These are phyloP conservation scores for Whitmania pigra DNA, from an alignment of 1,140 invertebrate genomes.

Conservation along the genomic window DNA sequence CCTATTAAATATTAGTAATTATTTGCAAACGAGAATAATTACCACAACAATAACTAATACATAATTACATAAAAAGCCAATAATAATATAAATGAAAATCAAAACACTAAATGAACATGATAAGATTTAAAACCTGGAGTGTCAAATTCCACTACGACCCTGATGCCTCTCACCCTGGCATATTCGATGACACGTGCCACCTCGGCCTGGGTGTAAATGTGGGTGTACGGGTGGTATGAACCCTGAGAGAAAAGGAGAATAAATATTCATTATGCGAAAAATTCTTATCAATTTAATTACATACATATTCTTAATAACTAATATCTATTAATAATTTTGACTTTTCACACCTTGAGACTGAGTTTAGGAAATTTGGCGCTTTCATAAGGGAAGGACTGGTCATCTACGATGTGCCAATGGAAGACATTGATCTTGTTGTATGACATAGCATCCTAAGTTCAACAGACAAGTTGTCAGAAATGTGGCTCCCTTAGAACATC, in stretches of 20 bases:
- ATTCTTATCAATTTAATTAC: neutral
- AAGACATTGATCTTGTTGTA: no score
- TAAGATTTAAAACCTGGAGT: slow-evolving; percentile 56
- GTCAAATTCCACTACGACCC: slow-evolving; percentile 81
- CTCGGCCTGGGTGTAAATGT: slow-evolving; percentile 58
- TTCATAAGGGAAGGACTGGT: no score
- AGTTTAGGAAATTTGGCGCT: no score
- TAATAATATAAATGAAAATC: neutral
- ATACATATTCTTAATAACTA: no score
- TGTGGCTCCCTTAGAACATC: no score
- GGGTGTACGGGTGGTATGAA: slow-evolving; percentile 41
- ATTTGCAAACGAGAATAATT: neutral
- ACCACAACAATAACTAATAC: neutral
- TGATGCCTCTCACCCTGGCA: slow-evolving; percentile 65
- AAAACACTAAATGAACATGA: neutral
- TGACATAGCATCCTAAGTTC: no score
- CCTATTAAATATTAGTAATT: slow-evolving; percentile 47
- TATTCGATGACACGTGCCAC: slow-evolving; percentile 59
- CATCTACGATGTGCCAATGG: no score
- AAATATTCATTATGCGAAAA: neutral
- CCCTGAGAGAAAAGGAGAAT: slow-evolving; percentile 29
- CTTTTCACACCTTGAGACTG: no score
- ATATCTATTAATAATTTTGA: no score
- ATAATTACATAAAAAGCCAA: no score
- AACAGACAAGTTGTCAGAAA: no score